Evolutionary conservation across 2,888 invertebrate genomes (phyloP), one percentile per base, ranked within the genome.

Genomic region (Chelonus formosanus): DNA sequence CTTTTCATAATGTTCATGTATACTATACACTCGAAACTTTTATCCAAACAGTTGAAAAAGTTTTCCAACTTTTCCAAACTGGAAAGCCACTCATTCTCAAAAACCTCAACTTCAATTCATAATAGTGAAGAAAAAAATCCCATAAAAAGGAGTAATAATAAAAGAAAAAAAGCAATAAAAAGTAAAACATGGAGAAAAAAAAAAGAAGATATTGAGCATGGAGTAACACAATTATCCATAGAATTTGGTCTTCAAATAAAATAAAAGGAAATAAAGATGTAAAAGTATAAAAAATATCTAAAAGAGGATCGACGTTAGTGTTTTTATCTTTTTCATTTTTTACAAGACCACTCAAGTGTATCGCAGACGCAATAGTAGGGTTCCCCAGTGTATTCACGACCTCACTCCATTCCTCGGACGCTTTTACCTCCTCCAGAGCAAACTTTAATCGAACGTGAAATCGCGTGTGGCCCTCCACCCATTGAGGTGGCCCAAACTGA

Each of bases 381-480:
- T 48, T 44, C 61, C 47, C 61, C 5, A 32, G 53, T 44, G 61
- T 44, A 53, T 61, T 61, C 61, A 53, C 61, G 43, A 61, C 32
- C 60, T 44, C 44, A 36, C 52, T 40, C 61, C 53, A 44, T 53
- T 47, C n/a, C 47, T 47, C 47, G 45, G 57, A 8, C 32, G 45
- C 35, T 58, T 58, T 47, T 58, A 58, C 58, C 58, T 47, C 58
- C 58, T 47, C 45, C 55, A 54, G 35, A 45, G 47, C 32, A 40
- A 55, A 63, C 54, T 55, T 63, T 63, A 63, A 63, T 63, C 62
- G 62, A 63, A 63, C 62, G 54, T 63, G 48, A 63, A 63, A 63
- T 63, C 62, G 62, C 62, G 55, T 63, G 62, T 55, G 62, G 62
- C 47, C 47, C 48, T 55, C 43, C 45, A 48, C 8, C 52, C 7